These are phyloP conservation scores for Paedocypris micromegethes DNA, from an alignment of 2,797 vertebrate species.

Conservation along the genomic window DNA sequence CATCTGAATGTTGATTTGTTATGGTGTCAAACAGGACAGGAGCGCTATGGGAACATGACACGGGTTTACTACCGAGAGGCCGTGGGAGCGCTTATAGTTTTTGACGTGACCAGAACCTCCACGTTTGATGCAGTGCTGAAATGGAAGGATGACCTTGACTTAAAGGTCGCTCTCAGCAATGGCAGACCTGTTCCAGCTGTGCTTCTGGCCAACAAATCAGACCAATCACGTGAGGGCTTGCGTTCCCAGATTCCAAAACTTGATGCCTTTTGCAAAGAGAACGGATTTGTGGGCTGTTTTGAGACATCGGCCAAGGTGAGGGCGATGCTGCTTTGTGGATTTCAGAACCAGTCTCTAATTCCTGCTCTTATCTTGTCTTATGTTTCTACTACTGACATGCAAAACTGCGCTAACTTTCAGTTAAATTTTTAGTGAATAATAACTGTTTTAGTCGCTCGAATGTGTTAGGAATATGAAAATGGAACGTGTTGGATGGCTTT, in stretches of 20 bases:
- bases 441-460: too few relatives aligned
- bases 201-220: conserved; percentile 74
- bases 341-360: not conserved
- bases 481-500: too few relatives aligned
- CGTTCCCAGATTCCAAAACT: conserved; percentile 68
- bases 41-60: conserved; percentile 80
- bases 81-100: conserved; percentile 74
- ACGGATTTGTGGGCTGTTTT: conserved; percentile 71
- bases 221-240: conserved; percentile 64
- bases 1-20: not conserved
- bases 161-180: conserved; percentile 70
- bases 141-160: conserved; percentile 78
- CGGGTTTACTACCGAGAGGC: conserved; percentile 77
- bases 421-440: too few relatives aligned
- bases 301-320: conserved; percentile 76
- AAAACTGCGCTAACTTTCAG: too few relatives aligned
- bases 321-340: not conserved
- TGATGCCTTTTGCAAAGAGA: conserved; percentile 67
- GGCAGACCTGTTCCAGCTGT: conserved; percentile 70
- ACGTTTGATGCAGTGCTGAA: conserved; percentile 74
- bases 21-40: conserved; percentile 62
- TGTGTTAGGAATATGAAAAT: too few relatives aligned
- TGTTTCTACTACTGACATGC: too few relatives aligned
- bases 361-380: too few relatives aligned
- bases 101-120: conserved; percentile 71